Evolutionary conservation across 1,140 invertebrate species (phyloP), one percentile per base, ranked within the genome.

Genomic region (Drosophila grimshawi): DNA sequence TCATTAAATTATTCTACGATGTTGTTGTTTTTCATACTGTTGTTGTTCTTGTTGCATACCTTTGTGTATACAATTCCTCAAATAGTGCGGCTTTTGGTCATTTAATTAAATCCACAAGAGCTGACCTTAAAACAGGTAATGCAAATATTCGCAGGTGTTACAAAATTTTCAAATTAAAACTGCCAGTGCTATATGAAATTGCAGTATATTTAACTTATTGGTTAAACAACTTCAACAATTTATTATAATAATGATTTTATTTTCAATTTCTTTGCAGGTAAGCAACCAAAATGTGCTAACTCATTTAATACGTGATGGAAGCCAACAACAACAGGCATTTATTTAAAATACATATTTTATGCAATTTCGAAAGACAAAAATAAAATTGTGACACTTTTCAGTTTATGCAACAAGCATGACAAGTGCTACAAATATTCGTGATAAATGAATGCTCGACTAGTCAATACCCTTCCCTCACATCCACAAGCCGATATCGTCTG

Each of bases 261-360:
- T 48, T 62, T 29, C 8, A 7, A 45, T 59, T 30, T 52, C 27
- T 19, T 65, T 65, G 32, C 63, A 65, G 63, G 63, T 65, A 46
- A 65, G 63, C 48, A 29, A 8, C 11, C 1, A 8, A 51, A 35
- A 60, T 1, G n/a, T 32, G 29, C n/a, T 32, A 35, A 33, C 2
- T 41, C 5, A 43, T 57, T n/a, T 1, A 30, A 48, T 48, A n/a
- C 8, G 33, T 8, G 53, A 11, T 39, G 59, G 32, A 49, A 10
- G 39, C 10, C 39, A 6, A 48, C 32, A 59, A 32, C 5, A 60
- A 27, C 61, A 64, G 61, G 61, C 48, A 51, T 64, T 64, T 64
- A 64, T 64, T 11, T 6, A 53, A 59, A n/a, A 73, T 79, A 73
- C 78, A 67, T 43, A 65, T 69, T 60, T 59, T 27, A 46, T 29